Base-by-base conservation (phyloP, 2,113 vertebrate species). In the Amazona guildingii region DNA sequence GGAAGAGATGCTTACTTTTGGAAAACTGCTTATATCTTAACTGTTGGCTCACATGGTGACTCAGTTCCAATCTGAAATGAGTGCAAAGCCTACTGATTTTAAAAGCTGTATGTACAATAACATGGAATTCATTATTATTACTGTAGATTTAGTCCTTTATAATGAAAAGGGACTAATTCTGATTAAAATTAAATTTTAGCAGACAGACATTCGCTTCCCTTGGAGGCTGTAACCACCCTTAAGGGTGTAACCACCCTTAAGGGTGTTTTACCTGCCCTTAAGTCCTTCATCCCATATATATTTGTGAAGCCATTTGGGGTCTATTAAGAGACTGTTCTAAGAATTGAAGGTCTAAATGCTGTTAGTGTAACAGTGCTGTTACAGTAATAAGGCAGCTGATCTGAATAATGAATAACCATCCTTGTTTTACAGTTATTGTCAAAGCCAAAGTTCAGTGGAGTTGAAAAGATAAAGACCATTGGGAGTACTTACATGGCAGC, bases 401-500 rank as follows among this genome's bases (percentile, higher is more conserved):
- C 16, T 72, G 41, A 83, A 19, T 95, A 86, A 97, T 41, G 16
- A 75, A 49, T 57, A 83, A 21, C 6, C 52, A 41, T 82, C 67
- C 9, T 97, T 96, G 57, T 79, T 93, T 92, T 88, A 43, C 98
- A 99, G 99, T 95, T 99, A 90, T 93, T 99, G 82, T 99, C 99
- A 66, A 99, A 99, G 96, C 99, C 99, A 23, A 99, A 99, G 95
- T 99, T 99, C 97, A 99, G 99, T 41, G 99, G 99, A 17, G 99
- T 99, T 86, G 99, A 99, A 96, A 99, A 99, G 96, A 99, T 99
- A 97, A 99, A 99, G 97, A 99, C 99, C 83, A 99, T 99, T 57
- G 99, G 99, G 93, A 99, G 99, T 98, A 99, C 99, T 6, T 99
- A 99, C 90, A 99, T 99, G 99, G 99, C 99, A 49, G 99, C 99